These are phyloP conservation scores for Epinotia ramella DNA, from an alignment of 2,888 invertebrate genomes.

Conservation along the genomic window DNA sequence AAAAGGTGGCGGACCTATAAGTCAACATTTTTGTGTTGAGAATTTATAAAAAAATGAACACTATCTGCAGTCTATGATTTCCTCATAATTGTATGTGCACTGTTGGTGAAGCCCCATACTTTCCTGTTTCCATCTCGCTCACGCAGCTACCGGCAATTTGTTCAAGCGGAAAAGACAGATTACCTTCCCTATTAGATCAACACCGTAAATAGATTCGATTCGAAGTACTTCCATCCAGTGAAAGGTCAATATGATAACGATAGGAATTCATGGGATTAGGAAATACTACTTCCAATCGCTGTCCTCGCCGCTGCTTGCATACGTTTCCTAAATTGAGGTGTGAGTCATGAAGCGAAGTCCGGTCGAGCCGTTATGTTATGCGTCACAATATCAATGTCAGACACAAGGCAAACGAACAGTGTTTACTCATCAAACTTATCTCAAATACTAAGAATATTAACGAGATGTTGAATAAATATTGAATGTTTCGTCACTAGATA, in stretches of 20 bases:
- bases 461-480: constrained; percentile 1
- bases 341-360: constrained; percentile 37
- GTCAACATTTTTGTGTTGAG: no score
- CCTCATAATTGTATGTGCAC: no score
- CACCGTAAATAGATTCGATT: background rate
- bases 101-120: background rate
- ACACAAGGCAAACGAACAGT: constrained; percentile 28
- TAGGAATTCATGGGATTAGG: background rate
- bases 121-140: background rate
- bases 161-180: no score
- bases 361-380: constrained; percentile 13
- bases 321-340: constrained; percentile 26
- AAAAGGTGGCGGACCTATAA: no score
- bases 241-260: background rate
- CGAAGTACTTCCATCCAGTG: background rate
- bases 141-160: background rate
- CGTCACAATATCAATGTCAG: constrained; percentile 42
- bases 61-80: no score
- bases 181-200: background rate
- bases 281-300: background rate
- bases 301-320: background rate
- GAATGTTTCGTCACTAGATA: background rate
- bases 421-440: constrained; percentile 4
- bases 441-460: constrained; percentile 1
- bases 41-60: no score